Conservation (phyloP, 2,797 vertebrate species). For the Aselliscus stoliczkanus region DNA sequence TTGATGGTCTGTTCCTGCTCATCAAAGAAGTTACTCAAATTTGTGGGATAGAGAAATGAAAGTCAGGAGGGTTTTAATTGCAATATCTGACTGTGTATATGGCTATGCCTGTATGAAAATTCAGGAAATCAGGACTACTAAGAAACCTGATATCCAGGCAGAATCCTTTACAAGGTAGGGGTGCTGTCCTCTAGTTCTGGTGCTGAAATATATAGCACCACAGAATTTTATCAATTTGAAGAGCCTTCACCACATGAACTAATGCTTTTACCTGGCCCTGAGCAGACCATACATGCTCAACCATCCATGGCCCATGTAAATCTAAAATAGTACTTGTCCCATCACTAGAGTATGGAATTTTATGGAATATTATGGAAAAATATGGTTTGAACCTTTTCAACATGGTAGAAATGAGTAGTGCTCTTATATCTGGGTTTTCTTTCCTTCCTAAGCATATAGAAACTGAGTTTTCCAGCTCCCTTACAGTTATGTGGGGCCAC, state of each 20-base stretch:
- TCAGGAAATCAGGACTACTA: background rate
- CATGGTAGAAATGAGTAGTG: background rate
- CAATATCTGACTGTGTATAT: background rate
- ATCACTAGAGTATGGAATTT: background rate
- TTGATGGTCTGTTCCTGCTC: background rate
- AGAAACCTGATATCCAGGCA: background rate
- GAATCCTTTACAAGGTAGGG: background rate
- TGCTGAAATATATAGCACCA: conserved; percentile 37
- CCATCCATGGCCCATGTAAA: background rate
- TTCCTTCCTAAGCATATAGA: background rate
- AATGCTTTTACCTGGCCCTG: background rate
- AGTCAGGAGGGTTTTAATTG: background rate
- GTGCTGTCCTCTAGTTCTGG: background rate
- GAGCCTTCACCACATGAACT: background rate
- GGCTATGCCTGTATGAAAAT: background rate
- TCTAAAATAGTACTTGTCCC: background rate
- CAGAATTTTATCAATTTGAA: background rate
- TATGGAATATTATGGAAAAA: background rate
- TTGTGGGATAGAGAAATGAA: background rate
- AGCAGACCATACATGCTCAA: background rate
- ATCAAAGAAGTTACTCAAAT: conserved; percentile 24
- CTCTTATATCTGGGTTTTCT: background rate
- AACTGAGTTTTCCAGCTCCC: background rate
- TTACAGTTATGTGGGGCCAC: background rate
- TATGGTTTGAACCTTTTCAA: background rate